Conservation (phyloP, 1,140 invertebrate genomes). For the Ridgeia piscesae region DNA sequence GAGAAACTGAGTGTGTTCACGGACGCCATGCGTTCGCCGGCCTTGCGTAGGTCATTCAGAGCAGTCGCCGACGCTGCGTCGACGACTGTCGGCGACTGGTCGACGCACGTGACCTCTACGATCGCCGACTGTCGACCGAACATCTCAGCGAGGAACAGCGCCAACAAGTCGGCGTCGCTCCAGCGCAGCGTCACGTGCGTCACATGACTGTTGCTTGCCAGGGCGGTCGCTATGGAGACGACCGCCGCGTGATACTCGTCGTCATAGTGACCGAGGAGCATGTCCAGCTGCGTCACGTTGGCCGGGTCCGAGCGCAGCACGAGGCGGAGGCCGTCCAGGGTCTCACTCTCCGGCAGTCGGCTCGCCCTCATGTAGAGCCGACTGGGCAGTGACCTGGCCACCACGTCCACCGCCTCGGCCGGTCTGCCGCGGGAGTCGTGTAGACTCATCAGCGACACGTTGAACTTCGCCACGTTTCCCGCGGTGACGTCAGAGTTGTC, state of each 20-base stretch:
- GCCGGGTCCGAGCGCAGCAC: background rate
- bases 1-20: background rate
- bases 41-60: background rate
- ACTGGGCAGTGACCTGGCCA: background rate
- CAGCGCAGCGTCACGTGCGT: conserved; percentile 6
- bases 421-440: background rate
- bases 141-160: background rate
- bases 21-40: background rate
- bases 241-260: background rate
- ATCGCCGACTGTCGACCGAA: background rate
- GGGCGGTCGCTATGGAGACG: background rate
- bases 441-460: background rate
- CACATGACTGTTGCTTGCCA: background rate
- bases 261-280: background rate
- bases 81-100: background rate
- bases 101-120: background rate
- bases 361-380: background rate
- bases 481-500: background rate
- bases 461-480: background rate
- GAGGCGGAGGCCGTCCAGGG: background rate
- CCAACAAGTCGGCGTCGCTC: conserved; percentile 11
- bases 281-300: background rate
- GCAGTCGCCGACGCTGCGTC: background rate
- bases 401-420: background rate
- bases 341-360: background rate